Conservation (phyloP, 2,797 vertebrate species). For the Darevskia mixta region DNA sequence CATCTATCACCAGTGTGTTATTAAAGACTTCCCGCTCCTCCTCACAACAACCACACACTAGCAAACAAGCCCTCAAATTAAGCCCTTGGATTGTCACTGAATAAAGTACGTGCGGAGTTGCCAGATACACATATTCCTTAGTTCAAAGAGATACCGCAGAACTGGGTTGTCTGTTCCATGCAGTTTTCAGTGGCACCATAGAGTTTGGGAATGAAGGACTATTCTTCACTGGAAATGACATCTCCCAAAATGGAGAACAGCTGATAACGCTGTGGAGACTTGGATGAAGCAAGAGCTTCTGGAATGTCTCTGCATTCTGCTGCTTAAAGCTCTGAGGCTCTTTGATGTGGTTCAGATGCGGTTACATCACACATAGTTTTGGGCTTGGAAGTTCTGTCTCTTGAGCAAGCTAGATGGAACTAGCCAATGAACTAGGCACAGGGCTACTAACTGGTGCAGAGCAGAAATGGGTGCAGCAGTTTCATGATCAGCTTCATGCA, state of each 20-base stretch:
- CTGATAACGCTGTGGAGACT: not conserved
- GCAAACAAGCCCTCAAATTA: conserved; percentile 7
- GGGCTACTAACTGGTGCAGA: not conserved
- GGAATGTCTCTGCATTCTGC: not conserved
- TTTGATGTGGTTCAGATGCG: not conserved
- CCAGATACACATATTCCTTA: not conserved
- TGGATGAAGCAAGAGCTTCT: not conserved
- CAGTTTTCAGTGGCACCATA: not conserved
- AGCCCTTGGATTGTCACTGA: conserved; percentile 9
- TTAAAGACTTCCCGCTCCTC: conserved; percentile 23
- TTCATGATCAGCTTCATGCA: not conserved
- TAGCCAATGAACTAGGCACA: not conserved
- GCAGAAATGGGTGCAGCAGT: not conserved
- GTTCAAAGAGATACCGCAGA: not conserved
- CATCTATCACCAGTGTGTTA: conserved; percentile 13
- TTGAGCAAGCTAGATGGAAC: not conserved
- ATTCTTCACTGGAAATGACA: not conserved
- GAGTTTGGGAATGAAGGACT: not conserved
- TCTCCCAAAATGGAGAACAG: not conserved
- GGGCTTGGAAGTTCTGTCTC: not conserved
- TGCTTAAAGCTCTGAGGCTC: not conserved
- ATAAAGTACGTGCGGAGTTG: not conserved
- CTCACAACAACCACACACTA: not conserved
- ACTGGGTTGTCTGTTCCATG: not conserved
- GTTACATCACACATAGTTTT: not conserved